Evolutionary conservation across 2,888 invertebrate genomes (phyloP), one percentile per base, ranked within the genome.

Genomic region (Caenorhabditis doughertyi): DNA sequence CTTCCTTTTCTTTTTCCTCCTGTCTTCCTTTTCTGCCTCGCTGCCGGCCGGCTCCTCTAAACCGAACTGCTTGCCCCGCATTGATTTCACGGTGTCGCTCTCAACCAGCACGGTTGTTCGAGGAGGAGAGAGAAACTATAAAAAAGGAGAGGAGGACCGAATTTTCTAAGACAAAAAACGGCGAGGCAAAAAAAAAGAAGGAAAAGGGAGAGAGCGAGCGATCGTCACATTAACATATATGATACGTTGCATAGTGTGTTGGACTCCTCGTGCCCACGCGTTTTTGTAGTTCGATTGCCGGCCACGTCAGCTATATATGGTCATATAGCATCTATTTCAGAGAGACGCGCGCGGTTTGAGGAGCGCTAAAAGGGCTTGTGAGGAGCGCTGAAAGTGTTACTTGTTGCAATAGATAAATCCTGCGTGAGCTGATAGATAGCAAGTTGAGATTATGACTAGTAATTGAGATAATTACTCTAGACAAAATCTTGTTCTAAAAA

Each of bases 191-290:
- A 11, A 16, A 39, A 2, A 39, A 39, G 44, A 62, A 25, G 44
- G n/a, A 25, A 18, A 16, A 39, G 23, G 0, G 27, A 53, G 21
- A 49, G 18, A 21, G 21, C 25, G 27, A 39, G 58, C 13, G 39
- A 39, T 18, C 18, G 42, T 42, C 42, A 16, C 23, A 60, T 60
- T 42, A 42, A 21, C 60, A 60, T 60, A 42, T 42, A 25, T 18
- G 44, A 47, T n/a, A n/a, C 44, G 44, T 47, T 47, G 44, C 44
- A 47, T 47, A 47, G 16, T 8, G 42, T 3, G 42, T 13, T 5
- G 9, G 35, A 35, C 35, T 11, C 25, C 29, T 16, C 5, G n/a
- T 9, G 11, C n/a, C 2, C 55, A 27, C 56, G 21, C 11, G 35
- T 21, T 56, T 56, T 32, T 56, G 56, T 32, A 32, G n/a, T 21